Evolutionary conservation across 2,888 invertebrate genomes (phyloP).

Genomic region (Leucozona laternaria): DNA sequence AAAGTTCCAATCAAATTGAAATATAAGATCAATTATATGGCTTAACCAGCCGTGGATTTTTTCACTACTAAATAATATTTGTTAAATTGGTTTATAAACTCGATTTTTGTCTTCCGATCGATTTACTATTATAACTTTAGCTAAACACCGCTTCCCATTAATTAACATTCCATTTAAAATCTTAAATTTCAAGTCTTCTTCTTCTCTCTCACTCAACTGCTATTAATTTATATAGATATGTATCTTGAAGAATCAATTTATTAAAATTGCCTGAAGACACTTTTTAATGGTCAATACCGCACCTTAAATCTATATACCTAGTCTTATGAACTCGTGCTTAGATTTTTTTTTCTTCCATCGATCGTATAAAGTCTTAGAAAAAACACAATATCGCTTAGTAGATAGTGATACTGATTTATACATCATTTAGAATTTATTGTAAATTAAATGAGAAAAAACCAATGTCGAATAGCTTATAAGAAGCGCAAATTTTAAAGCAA

Average conservation of each 20-base stretch:
- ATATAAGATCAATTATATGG: no score
- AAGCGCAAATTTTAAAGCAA: constrained; percentile 24
- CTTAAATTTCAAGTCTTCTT: background rate
- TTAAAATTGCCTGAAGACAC: constrained; percentile 13
- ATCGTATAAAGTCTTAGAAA: background rate
- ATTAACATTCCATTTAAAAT: constrained; percentile 1
- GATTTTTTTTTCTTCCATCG: constrained; percentile 7
- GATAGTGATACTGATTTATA: constrained; percentile 8
- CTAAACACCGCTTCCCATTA: background rate
- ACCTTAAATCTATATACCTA: constrained; percentile 34
- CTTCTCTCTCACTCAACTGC: background rate
- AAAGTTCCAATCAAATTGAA: no score
- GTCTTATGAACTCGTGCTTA: constrained; percentile 33
- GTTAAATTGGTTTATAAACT: background rate
- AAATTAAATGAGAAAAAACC: constrained; percentile 20
- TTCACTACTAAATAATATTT: no score
- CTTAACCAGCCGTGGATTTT: no score
- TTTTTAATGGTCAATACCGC: constrained; percentile 61
- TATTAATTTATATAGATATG: background rate
- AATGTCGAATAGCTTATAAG: constrained; percentile 5
- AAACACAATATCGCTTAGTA: background rate
- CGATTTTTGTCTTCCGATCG: background rate
- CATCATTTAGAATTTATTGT: background rate
- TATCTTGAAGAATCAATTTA: constrained; percentile 2
- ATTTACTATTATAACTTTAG: background rate